Percentiles rank a stretch among this genome's conserved stretches.
phyloP scores from a whole-genome alignment of 2,888 invertebrate genomes.

The Leistus spinibarbis region DNA sequence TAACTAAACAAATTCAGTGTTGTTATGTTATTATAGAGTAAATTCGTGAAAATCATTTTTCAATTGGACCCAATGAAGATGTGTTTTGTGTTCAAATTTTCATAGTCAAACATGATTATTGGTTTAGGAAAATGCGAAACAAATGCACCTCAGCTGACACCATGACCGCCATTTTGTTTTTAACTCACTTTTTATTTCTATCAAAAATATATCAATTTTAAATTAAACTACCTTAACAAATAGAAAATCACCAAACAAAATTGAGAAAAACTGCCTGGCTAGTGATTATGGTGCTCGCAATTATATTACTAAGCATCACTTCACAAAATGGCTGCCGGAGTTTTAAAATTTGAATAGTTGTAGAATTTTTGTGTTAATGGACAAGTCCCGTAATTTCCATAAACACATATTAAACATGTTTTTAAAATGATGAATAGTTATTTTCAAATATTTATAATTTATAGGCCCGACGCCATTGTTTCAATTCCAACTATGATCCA shows the following conservation, averaged over 20 bases:
- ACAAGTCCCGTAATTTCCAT: no score
- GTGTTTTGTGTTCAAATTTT: slow-evolving; percentile 21
- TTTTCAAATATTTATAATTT: no score
- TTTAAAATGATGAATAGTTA: no score
- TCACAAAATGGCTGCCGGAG: background rate
- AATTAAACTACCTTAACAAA: background rate
- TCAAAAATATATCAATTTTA: background rate
- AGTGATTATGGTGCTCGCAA: background rate
- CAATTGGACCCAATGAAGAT: slow-evolving; percentile 39
- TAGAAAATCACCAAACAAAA: background rate
- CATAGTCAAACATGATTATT: background rate
- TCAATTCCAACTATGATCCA: no score
- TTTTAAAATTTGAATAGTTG: no score
- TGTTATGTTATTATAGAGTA: background rate
- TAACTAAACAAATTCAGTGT: background rate
- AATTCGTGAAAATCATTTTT: slow-evolving; percentile 23
- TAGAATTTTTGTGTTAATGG: no score
- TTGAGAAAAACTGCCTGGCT: background rate
- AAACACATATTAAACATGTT: no score
- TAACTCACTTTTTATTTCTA: background rate
- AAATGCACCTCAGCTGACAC: background rate
- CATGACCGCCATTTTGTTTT: background rate
- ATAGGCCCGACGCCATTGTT: no score
- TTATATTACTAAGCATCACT: background rate
- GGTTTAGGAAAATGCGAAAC: background rate